Evolutionary conservation across 2,888 invertebrate species (phyloP).

Genomic region (Lithophane ornitopus): DNA sequence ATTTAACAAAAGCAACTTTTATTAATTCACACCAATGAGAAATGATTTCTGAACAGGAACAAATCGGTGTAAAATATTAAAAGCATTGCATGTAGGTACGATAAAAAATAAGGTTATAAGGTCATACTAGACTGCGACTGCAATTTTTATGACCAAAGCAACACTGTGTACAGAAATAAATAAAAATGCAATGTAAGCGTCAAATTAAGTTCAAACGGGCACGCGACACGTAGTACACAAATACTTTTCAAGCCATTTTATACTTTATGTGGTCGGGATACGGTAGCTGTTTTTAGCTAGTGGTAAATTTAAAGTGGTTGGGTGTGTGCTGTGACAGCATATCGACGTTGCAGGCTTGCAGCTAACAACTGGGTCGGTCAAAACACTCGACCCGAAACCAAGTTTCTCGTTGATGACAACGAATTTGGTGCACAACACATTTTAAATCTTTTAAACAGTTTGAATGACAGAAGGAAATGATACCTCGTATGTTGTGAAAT

Average conservation of each 20-base stretch:
- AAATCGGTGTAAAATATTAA: constrained; percentile 54
- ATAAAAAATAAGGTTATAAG: constrained; percentile 73
- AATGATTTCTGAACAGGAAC: constrained; percentile 35
- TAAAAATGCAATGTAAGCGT: constrained; percentile 79
- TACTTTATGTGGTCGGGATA: constrained; percentile 68
- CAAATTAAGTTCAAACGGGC: constrained; percentile 77
- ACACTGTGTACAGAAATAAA: constrained; percentile 76
- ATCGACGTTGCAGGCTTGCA: constrained; percentile 76
- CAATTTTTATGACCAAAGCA: constrained; percentile 76
- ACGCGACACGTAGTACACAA: constrained; percentile 72
- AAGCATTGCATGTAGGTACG: constrained; percentile 44
- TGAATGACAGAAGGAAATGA: constrained; percentile 65
- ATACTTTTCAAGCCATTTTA: constrained; percentile 67
- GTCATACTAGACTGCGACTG: constrained; percentile 71
- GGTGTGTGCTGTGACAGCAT: constrained; percentile 76
- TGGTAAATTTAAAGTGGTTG: constrained; percentile 65
- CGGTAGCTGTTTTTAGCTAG: constrained; percentile 61
- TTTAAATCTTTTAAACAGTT: constrained; percentile 66
- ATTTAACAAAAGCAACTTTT: constrained; percentile 9
- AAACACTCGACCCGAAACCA: constrained; percentile 81
- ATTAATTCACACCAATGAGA: constrained; percentile 15
- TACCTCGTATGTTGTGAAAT: constrained; percentile 50
- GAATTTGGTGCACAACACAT: constrained; percentile 71
- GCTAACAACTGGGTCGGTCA: constrained; percentile 83
- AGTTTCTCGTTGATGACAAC: constrained; percentile 71